phyloP scores from a whole-genome alignment of 35 echinoderm and acorn worm species.

The Stichopus chloronotus region DNA sequence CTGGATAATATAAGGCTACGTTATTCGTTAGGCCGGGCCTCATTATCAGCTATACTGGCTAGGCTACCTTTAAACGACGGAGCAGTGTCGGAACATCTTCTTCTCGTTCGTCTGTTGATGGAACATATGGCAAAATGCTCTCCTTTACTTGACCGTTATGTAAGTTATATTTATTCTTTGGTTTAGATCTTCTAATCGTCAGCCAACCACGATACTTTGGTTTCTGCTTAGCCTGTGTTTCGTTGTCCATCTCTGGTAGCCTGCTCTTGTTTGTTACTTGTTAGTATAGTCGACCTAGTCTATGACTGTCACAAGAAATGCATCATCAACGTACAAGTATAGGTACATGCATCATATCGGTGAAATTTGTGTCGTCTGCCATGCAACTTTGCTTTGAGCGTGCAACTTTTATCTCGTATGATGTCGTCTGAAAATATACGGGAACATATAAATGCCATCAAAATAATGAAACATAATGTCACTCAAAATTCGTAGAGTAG shows the following conservation, averaged over 20 bases:
- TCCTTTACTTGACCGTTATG: slow-evolving; percentile 34
- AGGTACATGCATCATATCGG: too few species aligned
- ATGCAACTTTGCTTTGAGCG: too few species aligned
- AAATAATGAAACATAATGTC: background rate
- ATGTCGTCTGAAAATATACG: too few species aligned
- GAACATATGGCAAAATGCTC: slow-evolving; percentile 37
- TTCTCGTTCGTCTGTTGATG: slow-evolving; percentile 14
- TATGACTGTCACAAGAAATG: background rate
- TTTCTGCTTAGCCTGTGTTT: slow-evolving; percentile 33
- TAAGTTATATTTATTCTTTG: slow-evolving; percentile 54
- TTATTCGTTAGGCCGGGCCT: background rate
- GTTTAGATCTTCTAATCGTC: slow-evolving; percentile 50
- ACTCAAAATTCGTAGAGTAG: background rate
- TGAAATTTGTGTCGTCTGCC: too few species aligned
- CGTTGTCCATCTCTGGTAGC: background rate
- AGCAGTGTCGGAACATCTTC: slow-evolving; percentile 53
- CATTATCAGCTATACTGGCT: background rate
- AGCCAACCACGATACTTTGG: slow-evolving; percentile 55
- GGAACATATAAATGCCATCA: background rate
- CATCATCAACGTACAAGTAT: background rate
- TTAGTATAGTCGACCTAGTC: background rate
- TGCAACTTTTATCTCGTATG: too few species aligned
- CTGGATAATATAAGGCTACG: too few species aligned
- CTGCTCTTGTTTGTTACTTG: background rate
- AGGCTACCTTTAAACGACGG: slow-evolving; percentile 36